Evolutionary conservation across 2,888 invertebrate genomes (phyloP).

Genomic region (Ganaspis brasiliensis): DNA sequence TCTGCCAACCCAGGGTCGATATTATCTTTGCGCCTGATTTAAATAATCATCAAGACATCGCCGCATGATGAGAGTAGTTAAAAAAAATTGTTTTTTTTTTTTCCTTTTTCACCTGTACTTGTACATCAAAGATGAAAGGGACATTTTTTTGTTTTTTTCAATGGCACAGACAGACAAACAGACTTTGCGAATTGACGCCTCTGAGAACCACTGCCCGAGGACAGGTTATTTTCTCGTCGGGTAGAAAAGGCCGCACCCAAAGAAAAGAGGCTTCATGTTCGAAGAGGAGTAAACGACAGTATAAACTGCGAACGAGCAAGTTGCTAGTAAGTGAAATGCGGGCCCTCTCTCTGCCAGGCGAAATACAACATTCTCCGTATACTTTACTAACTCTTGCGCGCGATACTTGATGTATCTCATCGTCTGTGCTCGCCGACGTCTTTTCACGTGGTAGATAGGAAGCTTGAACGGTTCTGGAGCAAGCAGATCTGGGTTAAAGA

Average conservation of each 20-base stretch:
- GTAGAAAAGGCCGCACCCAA: conserved; percentile 28
- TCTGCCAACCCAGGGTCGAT: conserved; percentile 3
- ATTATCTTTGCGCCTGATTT: conserved; percentile 5
- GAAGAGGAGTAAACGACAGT: conserved; percentile 20
- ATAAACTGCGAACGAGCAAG: conserved; percentile 21
- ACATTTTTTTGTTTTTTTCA: neutral
- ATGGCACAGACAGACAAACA: neutral
- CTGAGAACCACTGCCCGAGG: conserved; percentile 37
- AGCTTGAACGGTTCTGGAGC: conserved; percentile 57
- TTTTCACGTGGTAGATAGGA: conserved; percentile 36
- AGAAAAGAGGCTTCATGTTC: conserved; percentile 24
- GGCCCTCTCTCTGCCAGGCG: conserved; percentile 44
- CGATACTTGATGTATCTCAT: conserved; percentile 45
- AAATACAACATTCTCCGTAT: conserved; percentile 45
- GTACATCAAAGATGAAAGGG: neutral
- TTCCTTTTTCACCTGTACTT: neutral
- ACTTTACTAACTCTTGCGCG: conserved; percentile 50
- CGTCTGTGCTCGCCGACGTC: neutral
- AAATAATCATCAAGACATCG: conserved; percentile 20
- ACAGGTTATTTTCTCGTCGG: conserved; percentile 28
- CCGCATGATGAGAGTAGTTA: conserved; percentile 4
- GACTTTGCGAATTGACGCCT: conserved; percentile 9
- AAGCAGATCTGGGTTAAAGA: conserved; percentile 78
- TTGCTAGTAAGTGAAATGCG: conserved; percentile 50
- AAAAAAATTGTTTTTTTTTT: too few species aligned